Evolutionary conservation across 2,888 invertebrate species (phyloP).

Genomic region (Philereme vetulata): DNA sequence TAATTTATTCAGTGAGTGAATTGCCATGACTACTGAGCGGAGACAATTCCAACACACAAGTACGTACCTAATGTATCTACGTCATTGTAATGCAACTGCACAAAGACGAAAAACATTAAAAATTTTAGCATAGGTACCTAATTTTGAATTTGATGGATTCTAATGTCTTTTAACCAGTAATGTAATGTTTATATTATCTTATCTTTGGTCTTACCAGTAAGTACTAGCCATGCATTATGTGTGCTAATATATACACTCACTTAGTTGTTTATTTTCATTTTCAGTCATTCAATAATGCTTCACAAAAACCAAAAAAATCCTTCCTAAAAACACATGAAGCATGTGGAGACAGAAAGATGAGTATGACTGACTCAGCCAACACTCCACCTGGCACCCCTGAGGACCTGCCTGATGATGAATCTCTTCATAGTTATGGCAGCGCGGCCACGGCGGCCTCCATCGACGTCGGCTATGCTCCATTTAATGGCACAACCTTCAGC

Average conservation of each 20-base stretch:
- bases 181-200: too few species aligned
- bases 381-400: constrained; percentile 86
- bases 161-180: too few species aligned
- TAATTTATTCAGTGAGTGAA: constrained; percentile 34
- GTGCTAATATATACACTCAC: not conserved
- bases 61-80: not conserved
- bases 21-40: constrained; percentile 51
- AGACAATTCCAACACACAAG: constrained; percentile 38
- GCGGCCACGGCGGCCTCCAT: constrained; percentile 91
- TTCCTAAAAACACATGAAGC: constrained; percentile 67
- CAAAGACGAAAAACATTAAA: not conserved
- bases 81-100: constrained; percentile 1
- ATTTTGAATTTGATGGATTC: not conserved
- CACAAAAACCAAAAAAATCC: constrained; percentile 68
- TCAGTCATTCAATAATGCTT: constrained; percentile 72
- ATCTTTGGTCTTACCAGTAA: too few species aligned
- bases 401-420: constrained; percentile 89
- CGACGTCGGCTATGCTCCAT: constrained; percentile 92
- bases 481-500: constrained; percentile 88
- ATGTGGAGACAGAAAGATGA: constrained; percentile 64
- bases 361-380: constrained; percentile 78
- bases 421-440: constrained; percentile 91
- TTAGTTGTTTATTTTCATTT: constrained; percentile 45
- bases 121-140: not conserved
- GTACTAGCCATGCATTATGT: too few species aligned